Evolutionary conservation across 1,140 invertebrate genomes (phyloP), one percentile per base, ranked within the genome.

Genomic region (Druon quercuslanigerum): DNA sequence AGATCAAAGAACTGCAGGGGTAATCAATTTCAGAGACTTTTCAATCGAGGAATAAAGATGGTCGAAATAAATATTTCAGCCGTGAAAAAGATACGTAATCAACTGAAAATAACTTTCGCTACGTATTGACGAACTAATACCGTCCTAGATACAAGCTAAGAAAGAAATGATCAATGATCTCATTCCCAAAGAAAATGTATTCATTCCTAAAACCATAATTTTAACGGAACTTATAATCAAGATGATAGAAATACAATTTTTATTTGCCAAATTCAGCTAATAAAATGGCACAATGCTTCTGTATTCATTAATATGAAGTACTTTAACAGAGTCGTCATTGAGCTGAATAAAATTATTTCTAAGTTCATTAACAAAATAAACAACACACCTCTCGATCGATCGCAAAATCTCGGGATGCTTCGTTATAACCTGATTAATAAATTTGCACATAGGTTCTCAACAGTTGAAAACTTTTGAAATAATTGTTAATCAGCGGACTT

Each of bases 41-140:
- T 78, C 75, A 73, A 76, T 83, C 73, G 79, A 76, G 75, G 79
- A 76, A 83, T 82, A 83, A 83, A 76, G 80, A 83, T 74, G 78
- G 80, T 79, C 80, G 82, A 83, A 83, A 83, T 83, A 83, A 83
- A 83, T 82, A 81, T 82, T 9, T 8, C 8, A 46, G 40, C 7
- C 40, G 9, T 11, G 40, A 46, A 46, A 46, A 46, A 1, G 40
- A 73, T 46, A 75, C n/a, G 72, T 50, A 46, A 46, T 46, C 40
- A 46, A 46, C 40, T 11, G 40, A 11, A 46, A 46, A 46, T 46
- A 46, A 46, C 40, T 46, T 46, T 46, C 40, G 40, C 40, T 46
- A 11, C 40, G 40, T 46, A 46, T 46, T 9, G 40, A 46, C 40
- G 40, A 46, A 46, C 40, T 46, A 11, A 46, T 5, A 9, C 40